Evolutionary conservation across 2,888 invertebrate species (phyloP).

Genomic region (Rhorus exstirpatorius): DNA sequence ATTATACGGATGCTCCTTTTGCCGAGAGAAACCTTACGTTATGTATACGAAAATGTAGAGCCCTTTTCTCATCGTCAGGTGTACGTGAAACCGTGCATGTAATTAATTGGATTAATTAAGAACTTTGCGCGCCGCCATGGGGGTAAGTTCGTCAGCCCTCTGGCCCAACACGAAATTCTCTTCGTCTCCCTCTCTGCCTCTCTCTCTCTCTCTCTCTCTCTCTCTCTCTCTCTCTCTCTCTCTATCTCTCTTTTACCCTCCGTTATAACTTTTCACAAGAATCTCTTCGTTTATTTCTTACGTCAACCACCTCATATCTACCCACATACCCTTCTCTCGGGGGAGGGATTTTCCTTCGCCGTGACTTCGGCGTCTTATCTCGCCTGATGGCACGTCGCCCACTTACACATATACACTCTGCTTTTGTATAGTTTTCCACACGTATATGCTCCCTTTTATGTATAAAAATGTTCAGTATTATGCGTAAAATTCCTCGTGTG

Average conservation of each 20-base stretch:
- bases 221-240: neutral
- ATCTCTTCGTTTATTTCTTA: conserved; percentile 13
- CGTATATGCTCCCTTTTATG: neutral
- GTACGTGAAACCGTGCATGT: conserved; percentile 73
- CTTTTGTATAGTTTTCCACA: conserved; percentile 8
- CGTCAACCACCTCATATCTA: conserved; percentile 19
- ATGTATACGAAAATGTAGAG: conserved; percentile 8
- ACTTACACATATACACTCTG: conserved; percentile 20
- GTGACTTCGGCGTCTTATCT: conserved; percentile 37
- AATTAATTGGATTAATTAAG: conserved; percentile 81
- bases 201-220: neutral
- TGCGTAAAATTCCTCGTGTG: neutral
- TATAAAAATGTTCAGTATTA: neutral
- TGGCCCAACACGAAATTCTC: conserved; percentile 36
- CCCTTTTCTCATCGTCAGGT: conserved; percentile 59
- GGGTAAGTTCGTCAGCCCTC: conserved; percentile 62
- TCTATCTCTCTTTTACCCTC: no score
- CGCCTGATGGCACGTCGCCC: conserved; percentile 2
- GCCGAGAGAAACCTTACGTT: conserved; percentile 2
- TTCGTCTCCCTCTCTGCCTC: neutral
- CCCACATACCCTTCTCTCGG: neutral
- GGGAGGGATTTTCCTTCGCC: conserved; percentile 7
- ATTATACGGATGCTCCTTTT: conserved; percentile 8
- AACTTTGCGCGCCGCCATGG: conserved; percentile 72
- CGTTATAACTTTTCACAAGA: neutral